Percentiles rank a stretch among this genome's conserved stretches.
These are phyloP conservation scores for Sapayoa aenigma DNA, from an alignment of 2,113 vertebrate genomes.

Conservation along the genomic window DNA sequence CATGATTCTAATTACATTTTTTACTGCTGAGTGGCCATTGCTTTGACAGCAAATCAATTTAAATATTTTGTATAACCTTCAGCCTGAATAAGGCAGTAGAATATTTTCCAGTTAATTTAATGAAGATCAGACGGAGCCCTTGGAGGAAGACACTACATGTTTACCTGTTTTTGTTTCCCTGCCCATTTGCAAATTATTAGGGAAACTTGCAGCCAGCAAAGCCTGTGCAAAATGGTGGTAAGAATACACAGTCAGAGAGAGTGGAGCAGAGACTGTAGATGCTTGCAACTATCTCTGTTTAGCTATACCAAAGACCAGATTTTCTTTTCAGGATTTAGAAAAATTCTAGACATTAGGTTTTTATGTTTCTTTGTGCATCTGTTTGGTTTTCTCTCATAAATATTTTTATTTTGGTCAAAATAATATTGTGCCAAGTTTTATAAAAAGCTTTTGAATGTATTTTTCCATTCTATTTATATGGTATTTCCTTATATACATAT, in stretches of 20 bases:
- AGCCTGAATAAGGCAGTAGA: neutral
- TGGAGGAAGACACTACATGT: neutral
- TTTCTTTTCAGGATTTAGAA: slow-evolving; percentile 43
- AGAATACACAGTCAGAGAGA: neutral
- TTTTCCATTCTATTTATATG: slow-evolving; percentile 60
- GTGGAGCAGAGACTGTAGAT: neutral
- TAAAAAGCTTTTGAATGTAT: slow-evolving; percentile 62
- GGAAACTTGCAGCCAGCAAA: neutral
- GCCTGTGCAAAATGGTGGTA: neutral
- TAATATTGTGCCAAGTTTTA: slow-evolving; percentile 48
- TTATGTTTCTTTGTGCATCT: neutral
- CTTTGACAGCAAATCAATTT: neutral
- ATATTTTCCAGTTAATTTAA: neutral
- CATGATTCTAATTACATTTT: neutral
- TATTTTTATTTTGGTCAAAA: slow-evolving; percentile 39
- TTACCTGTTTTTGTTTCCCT: neutral
- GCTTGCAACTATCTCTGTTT: slow-evolving; percentile 24
- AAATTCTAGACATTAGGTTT: neutral
- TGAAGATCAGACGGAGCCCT: neutral
- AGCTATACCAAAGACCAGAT: slow-evolving; percentile 66
- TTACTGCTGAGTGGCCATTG: neutral
- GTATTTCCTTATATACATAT: slow-evolving; percentile 38
- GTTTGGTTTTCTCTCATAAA: neutral
- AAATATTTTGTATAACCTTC: neutral
- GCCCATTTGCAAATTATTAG: neutral